Conservation (phyloP, 2,888 invertebrate genomes). For the Fragum sueziense region DNA sequence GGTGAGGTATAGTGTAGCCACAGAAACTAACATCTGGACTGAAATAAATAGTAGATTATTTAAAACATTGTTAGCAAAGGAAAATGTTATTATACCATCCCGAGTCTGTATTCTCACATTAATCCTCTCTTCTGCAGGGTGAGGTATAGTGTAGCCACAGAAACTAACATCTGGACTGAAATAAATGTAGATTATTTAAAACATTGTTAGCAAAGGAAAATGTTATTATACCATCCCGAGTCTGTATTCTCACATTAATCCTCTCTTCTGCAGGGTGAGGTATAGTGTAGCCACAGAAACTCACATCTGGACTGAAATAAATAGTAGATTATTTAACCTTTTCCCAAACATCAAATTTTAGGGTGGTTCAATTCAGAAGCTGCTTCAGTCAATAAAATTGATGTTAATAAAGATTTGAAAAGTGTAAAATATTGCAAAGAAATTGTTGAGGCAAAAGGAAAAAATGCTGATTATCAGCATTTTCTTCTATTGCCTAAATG, state of each 20-base stretch:
- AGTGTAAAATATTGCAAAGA: neutral
- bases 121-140: constrained; percentile 96
- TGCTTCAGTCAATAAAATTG: too few species aligned
- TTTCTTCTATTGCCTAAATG: constrained; percentile 2
- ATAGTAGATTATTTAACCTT: too few species aligned
- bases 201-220: too few species aligned
- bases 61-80: too few species aligned
- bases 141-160: constrained; percentile 97
- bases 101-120: constrained; percentile 94
- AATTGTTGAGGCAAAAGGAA: neutral
- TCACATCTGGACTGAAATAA: constrained; percentile 87
- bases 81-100: too few species aligned
- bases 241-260: constrained; percentile 95
- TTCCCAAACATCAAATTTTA: too few species aligned
- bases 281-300: constrained; percentile 96
- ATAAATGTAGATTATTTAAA: too few species aligned
- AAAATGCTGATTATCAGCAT: neutral
- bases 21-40: constrained; percentile 93
- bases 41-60: constrained; percentile 52
- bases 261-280: constrained; percentile 97
- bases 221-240: constrained; percentile 83
- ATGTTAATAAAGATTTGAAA: too few species aligned
- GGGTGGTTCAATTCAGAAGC: too few species aligned
- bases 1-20: constrained; percentile 97
- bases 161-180: constrained; percentile 90